phyloP scores from a whole-genome alignment of 2,888 invertebrate genomes.

The Volucella inanis region DNA sequence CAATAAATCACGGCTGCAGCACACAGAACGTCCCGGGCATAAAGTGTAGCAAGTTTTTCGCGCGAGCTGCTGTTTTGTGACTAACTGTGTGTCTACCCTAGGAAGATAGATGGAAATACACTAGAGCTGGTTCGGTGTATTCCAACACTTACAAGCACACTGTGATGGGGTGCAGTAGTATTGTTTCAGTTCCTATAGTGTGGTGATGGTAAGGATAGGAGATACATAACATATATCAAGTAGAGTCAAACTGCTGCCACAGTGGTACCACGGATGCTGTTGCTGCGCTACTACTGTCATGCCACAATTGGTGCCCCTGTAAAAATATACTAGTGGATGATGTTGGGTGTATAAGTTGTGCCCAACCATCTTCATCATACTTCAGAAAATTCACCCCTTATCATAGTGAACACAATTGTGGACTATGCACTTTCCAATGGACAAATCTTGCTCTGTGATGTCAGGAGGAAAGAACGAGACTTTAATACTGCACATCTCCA shows the following conservation, averaged over 20 bases:
- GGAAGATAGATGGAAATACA: constrained; percentile 75
- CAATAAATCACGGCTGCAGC: constrained; percentile 76
- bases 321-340: constrained; percentile 50
- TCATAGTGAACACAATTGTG: constrained; percentile 40
- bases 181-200: constrained; percentile 31
- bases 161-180: constrained; percentile 67
- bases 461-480: background rate
- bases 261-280: constrained; percentile 67
- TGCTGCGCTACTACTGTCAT: constrained; percentile 23
- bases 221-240: constrained; percentile 59
- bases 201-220: constrained; percentile 61
- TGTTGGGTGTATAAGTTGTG: constrained; percentile 33
- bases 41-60: constrained; percentile 77
- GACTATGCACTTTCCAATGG: constrained; percentile 58
- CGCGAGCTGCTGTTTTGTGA: constrained; percentile 77
- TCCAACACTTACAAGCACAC: constrained; percentile 63
- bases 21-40: constrained; percentile 71
- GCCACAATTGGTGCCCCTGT: constrained; percentile 42
- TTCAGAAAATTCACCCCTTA: constrained; percentile 61
- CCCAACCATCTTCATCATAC: constrained; percentile 62
- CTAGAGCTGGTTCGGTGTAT: constrained; percentile 23
- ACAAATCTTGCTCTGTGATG: constrained; percentile 25
- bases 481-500: constrained; percentile 34
- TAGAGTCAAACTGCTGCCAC: constrained; percentile 73
- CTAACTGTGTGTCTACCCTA: constrained; percentile 74